Base-by-base conservation (phyloP, 1,140 invertebrate genomes). In the Hydropsyche tenuis region DNA sequence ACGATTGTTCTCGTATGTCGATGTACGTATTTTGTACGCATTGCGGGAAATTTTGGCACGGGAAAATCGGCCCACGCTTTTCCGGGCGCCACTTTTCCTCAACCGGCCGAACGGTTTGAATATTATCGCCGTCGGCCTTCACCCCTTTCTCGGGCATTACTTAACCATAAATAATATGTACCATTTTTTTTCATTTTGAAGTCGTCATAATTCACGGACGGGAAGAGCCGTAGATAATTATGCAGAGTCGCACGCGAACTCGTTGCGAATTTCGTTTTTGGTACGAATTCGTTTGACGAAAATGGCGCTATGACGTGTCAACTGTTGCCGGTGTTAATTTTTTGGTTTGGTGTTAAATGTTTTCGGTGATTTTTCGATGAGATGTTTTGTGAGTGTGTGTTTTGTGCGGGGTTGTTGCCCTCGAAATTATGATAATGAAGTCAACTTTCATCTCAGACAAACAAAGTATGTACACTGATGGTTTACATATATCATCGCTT, bases 11-110 rank as follows among this genome's bases (percentile, higher is more conserved):
- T 70, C 27, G 16, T 70, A 20, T 43, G n/a, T 53, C 45, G 46
- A 18, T 56, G 66, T 70, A 45, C 30, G 30, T 37, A 37, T 37
- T 70, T 70, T 70, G 30, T 70, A 70, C 68, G 68, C 68, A 70
- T 37, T 70, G 68, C 68, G 68, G 68, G 37, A 70, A 70, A 70
- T 56, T 70, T 70, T 70, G 68, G 68, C 68, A 56, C 27, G n/a
- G n/a, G 66, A 69, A 69, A 69, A 69, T 69, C 66, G 22, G 46
- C 45, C 16, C n/a, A n/a, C 65, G 22, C 3, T 16, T 51, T 51
- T 51, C n/a, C 3, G 16, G 51, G 3, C n/a, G n/a, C n/a, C n/a
- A n/a, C n/a, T n/a, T n/a, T n/a, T n/a, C n/a, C n/a, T n/a, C n/a
- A n/a, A n/a, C 14, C 23, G 43, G 7, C 25, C n/a, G 23, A 45